These are phyloP conservation scores for Pristionchus entomophagus DNA, from an alignment of 2,888 invertebrate species.

Conservation along the genomic window DNA sequence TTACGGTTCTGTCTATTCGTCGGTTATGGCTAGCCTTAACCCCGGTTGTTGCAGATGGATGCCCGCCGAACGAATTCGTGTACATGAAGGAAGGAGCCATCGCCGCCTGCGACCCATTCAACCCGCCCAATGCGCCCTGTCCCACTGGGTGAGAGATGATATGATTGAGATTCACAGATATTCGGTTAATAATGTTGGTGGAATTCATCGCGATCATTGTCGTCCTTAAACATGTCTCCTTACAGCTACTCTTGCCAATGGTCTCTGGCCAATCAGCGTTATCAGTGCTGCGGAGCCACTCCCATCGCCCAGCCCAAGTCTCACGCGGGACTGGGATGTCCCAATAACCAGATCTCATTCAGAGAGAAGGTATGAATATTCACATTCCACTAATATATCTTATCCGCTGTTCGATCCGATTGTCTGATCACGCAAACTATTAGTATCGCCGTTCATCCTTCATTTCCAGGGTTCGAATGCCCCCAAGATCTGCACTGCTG, in stretches of 20 bases:
- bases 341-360: slow-evolving; percentile 74
- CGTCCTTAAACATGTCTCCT: neutral
- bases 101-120: slow-evolving; percentile 74
- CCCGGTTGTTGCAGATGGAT: slow-evolving; percentile 63
- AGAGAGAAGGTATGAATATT: slow-evolving; percentile 58
- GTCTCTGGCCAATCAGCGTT: slow-evolving; percentile 72
- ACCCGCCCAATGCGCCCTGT: slow-evolving; percentile 68
- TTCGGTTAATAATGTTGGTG: no score
- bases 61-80: slow-evolving; percentile 74
- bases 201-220: neutral
- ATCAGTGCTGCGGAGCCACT: slow-evolving; percentile 74
- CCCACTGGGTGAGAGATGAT: slow-evolving; percentile 55
- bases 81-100: slow-evolving; percentile 75
- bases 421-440: no score
- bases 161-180: neutral
- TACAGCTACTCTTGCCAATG: slow-evolving; percentile 71
- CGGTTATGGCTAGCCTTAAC: neutral
- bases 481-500: slow-evolving; percentile 59
- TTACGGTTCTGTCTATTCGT: neutral
- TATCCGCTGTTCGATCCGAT: no score
- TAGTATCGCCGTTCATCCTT: no score
- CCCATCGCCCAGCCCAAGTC: slow-evolving; percentile 72
- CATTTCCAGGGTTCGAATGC: slow-evolving; percentile 50
- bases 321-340: slow-evolving; percentile 71
- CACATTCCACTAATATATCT: no score